Evolutionary conservation across 2,797 vertebrate genomes (phyloP), one percentile per base, ranked within the genome.

Genomic region (Euthynnus affinis): DNA sequence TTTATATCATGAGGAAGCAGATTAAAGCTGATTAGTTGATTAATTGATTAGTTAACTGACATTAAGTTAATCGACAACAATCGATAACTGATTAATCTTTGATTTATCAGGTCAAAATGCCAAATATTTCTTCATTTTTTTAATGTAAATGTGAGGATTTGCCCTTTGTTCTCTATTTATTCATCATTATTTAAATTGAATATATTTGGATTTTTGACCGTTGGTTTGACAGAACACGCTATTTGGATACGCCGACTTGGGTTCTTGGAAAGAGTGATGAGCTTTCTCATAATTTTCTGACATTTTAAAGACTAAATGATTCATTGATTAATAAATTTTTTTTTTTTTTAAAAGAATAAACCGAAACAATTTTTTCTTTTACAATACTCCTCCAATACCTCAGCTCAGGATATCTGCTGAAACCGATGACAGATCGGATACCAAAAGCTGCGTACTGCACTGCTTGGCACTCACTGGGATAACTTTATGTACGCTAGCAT

Each of bases 171-270:
- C n/a, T 57, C 42, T 49, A 29, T 59, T 78, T n/a, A n/a, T n/a
- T n/a, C n/a, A n/a, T n/a, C n/a, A n/a, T n/a, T n/a, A n/a, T 64
- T 17, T 58, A 20, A 58, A 58, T 15, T 49, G 9, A 60, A 59
- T 59, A 60, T 64, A 9, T 57, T 57, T 58, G 22, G 13, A 14
- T 29, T 67, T 61, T 37, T 14, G 5, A 29, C 25, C 23, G 7
- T 55, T 29, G 22, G 12, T 18, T 7, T 32, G 12, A 62, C 13
- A 42, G 15, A 67, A 61, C 7, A 2, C 23, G 12, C 4, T 52
- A 2, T 51, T 29, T 48, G 8, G 37, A 63, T n/a, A 69, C 3
- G 1, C 18, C 14, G 17, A n/a, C 13, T 10, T 44, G 3, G 23
- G 1, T 5, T 71, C 2, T 57, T 10, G 5, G 37, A 29, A 46